Conservation (phyloP, 64 coral and sea anemone genomes). For the Cladopsammia gracilis region DNA sequence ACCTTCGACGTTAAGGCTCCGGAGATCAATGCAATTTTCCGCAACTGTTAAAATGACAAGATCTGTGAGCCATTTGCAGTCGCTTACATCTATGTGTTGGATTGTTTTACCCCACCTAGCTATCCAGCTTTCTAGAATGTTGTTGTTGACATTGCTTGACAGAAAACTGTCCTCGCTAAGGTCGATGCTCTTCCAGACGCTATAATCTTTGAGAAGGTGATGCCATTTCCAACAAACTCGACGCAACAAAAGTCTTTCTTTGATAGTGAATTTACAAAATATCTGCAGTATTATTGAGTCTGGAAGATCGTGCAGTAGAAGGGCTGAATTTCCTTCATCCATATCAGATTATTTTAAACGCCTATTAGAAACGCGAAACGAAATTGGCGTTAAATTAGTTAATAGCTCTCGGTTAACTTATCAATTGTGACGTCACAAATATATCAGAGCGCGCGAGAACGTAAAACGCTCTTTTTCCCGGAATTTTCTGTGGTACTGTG, state of each 20-base stretch:
- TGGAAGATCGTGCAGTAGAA: conserved; percentile 53
- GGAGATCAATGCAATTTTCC: conserved; percentile 60
- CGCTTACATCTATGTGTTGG: conserved; percentile 63
- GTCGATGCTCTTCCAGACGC: conserved; percentile 76
- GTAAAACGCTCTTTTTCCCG: no score
- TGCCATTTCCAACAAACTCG: conserved; percentile 81
- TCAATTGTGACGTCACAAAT: conserved; percentile 4
- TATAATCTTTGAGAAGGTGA: conserved; percentile 73
- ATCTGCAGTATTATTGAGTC: conserved; percentile 59
- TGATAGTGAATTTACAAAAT: conserved; percentile 54
- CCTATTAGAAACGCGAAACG: not conserved
- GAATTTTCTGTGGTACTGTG: no score
- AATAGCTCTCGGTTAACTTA: not conserved
- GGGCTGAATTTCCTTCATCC: not conserved
- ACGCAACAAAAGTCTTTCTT: conserved; percentile 52
- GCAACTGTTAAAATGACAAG: conserved; percentile 57
- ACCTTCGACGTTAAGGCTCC: conserved; percentile 66
- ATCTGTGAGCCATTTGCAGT: conserved; percentile 80
- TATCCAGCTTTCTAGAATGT: conserved; percentile 73
- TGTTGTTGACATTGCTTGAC: conserved; percentile 63
- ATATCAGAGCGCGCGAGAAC: not conserved
- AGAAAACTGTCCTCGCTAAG: conserved; percentile 59
- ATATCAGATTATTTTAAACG: not conserved
- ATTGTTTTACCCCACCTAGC: conserved; percentile 75
- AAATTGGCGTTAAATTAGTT: no score